Evolutionary conservation across 2,888 invertebrate genomes (phyloP), one percentile per base, ranked within the genome.

Genomic region (Nomada hirtipes): DNA sequence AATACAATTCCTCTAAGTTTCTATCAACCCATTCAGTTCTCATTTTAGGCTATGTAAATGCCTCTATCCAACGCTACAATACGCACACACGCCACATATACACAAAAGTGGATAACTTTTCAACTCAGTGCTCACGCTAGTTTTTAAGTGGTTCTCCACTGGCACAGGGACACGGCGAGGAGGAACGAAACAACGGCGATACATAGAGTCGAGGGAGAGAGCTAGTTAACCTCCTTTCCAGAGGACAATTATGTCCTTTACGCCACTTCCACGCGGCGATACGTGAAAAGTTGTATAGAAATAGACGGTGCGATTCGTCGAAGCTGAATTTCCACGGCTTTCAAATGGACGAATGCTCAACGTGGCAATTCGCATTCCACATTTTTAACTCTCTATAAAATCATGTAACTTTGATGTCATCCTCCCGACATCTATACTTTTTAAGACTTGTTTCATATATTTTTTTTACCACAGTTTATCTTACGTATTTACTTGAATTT

Each of bases 211-310:
- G 15, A 55, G 42, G 44, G 63, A n/a, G 63, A 70, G 74, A 77
- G 81, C 77, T 63, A 75, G 81, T 82, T 83, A 78, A 83, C 83
- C 77, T 82, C 72, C 65, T 64, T 82, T 78, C 53, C 61, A 42
- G 29, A 42, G 47, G 55, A 42, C 74, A 83, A 83, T 83, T 83
- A 83, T 77, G 65, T 75, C 83, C 65, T 74, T 76, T 26, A 55
- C 63, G 76, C 69, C 42, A 55, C 57, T 74, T 73, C 18, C 61
- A 53, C 57, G 57, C 69, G 59, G n/a, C 61, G 71, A 76, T 77
- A 76, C 69, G 70, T 67, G 60, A 55, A 73, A 64, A 61, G 57
- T 52, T 65, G 60, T 53, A 67, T 55, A 57, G 44, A 81, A 68
- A 60, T 52, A 65, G 50, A n/a, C 57, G 55, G 29, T 47, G 50